phyloP scores from a whole-genome alignment of 2,888 invertebrate genomes.

The Cantharis rufa region DNA sequence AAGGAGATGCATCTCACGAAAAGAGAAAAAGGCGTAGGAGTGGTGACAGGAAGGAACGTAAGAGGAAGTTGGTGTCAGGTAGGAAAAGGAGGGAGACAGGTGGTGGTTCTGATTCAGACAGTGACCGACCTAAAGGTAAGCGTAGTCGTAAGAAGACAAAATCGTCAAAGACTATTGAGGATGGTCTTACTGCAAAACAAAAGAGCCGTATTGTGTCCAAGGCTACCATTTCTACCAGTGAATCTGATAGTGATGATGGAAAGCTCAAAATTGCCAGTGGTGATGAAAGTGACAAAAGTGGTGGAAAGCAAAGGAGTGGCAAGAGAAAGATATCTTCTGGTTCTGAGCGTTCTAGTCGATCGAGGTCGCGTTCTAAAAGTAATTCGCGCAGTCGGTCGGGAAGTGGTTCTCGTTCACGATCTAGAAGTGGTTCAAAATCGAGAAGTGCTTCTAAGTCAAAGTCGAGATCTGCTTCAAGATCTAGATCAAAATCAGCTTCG shows the following conservation, averaged over 20 bases:
- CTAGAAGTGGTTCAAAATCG: slow-evolving; percentile 30
- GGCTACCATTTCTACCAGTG: slow-evolving; percentile 91
- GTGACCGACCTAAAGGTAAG: slow-evolving; percentile 71
- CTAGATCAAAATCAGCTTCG: slow-evolving; percentile 51
- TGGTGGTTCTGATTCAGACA: slow-evolving; percentile 64
- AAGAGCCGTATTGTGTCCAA: slow-evolving; percentile 89
- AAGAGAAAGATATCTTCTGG: slow-evolving; percentile 65
- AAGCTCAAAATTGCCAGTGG: slow-evolving; percentile 63
- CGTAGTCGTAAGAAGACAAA: slow-evolving; percentile 55
- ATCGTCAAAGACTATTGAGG: slow-evolving; percentile 56
- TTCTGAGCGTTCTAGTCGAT: slow-evolving; percentile 59
- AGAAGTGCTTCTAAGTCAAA: slow-evolving; percentile 41
- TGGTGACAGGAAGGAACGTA: slow-evolving; percentile 44
- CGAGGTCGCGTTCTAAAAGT: slow-evolving; percentile 54
- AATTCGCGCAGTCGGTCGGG: slow-evolving; percentile 45
- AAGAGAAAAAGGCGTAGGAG: slow-evolving; percentile 52
- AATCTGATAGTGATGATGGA: slow-evolving; percentile 70
- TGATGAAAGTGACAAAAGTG: slow-evolving; percentile 53
- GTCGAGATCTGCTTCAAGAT: slow-evolving; percentile 47
- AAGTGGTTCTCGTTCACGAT: slow-evolving; percentile 39
- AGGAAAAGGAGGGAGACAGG: slow-evolving; percentile 52
- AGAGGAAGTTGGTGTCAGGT: slow-evolving; percentile 47
- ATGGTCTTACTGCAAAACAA: slow-evolving; percentile 81
- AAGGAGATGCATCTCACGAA: slow-evolving; percentile 46
- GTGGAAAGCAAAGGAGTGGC: slow-evolving; percentile 44